Base-by-base conservation (phyloP, 2,888 invertebrate species). In the Cantharis lateralis region DNA sequence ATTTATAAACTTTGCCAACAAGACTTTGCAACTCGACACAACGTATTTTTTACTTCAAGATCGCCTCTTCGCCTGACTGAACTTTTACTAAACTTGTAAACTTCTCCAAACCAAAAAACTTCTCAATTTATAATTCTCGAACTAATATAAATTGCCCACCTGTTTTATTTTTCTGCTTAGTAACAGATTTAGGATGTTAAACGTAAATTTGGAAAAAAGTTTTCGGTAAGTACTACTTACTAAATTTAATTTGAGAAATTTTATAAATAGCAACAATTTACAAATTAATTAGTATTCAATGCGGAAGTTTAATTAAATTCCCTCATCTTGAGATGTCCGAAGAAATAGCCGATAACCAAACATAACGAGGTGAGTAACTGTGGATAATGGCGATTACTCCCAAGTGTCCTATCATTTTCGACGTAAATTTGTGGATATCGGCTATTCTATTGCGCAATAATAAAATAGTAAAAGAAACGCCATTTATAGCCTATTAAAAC, bases 331-430 rank as follows among this genome's bases (percentile, higher is more conserved):
- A 62, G 68, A 74, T 69, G 74, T 71, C 71, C 24, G 68, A 74
- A 72, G 75, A 66, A 75, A 75, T 48, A 71, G 70, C 71, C 70
- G 62, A 73, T 64, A 70, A 68, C 32, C 75, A 61, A 66, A 75
- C 76, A 74, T 81, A 82, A 82, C 81, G 81, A 82, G 81, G 79
- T 80, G 81, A 70, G 76, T 81, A 81, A 80, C 79, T 79, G 81
- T 81, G 79, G 80, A 79, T 79, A 80, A 79, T 76, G 75, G 72
- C 79, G 79, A 81, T 79, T 80, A 78, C 80, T 80, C 82, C 82
- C 82, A 62, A 78, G 81, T 80, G 81, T 80, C 80, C 81, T 76
- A 78, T 81, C 80, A 79, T 72, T 73, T 77, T 70, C 80, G 75
- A 82, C 81, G 82, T 82, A 80, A 48, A 48, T 48, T 48, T 48